Evolutionary conservation across 2,797 vertebrate genomes (phyloP).

Genomic region (Heliangelus exortis): DNA sequence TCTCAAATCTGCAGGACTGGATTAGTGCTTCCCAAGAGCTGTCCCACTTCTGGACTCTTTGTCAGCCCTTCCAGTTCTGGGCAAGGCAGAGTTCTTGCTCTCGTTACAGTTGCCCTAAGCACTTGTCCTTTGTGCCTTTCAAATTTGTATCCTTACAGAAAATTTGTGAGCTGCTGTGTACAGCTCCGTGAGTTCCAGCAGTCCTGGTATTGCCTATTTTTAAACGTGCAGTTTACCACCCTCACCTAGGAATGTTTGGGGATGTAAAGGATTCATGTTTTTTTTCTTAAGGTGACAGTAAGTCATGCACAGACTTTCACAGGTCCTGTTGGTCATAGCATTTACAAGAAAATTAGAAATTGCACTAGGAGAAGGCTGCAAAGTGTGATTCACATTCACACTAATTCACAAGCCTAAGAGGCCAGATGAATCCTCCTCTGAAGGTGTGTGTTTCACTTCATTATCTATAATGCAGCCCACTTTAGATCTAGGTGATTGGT

Average conservation of each 20-base stretch:
- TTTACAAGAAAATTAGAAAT: not conserved
- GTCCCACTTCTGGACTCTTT: not conserved
- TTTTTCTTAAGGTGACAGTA: not conserved
- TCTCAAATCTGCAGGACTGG: not conserved
- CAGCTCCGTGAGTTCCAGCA: not conserved
- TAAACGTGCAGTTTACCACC: not conserved
- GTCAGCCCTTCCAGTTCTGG: not conserved
- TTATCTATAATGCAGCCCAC: not conserved
- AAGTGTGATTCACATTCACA: not conserved
- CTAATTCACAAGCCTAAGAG: not conserved
- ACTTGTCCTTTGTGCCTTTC: not conserved
- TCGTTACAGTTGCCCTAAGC: not conserved
- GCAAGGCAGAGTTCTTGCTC: not conserved
- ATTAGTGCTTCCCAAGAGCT: not conserved
- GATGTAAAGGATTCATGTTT: accelerated
- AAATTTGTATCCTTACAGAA: not conserved
- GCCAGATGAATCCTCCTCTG: not conserved
- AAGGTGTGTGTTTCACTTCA: not conserved
- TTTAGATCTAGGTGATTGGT: not conserved
- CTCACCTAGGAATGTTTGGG: not conserved
- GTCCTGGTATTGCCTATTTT: not conserved
- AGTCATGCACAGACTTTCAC: not conserved
- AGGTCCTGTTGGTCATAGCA: not conserved
- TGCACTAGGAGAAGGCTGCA: not conserved
- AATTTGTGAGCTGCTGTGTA: not conserved